phyloP scores from a whole-genome alignment of 2,113 vertebrate species.

The Pungitius pungitius region DNA sequence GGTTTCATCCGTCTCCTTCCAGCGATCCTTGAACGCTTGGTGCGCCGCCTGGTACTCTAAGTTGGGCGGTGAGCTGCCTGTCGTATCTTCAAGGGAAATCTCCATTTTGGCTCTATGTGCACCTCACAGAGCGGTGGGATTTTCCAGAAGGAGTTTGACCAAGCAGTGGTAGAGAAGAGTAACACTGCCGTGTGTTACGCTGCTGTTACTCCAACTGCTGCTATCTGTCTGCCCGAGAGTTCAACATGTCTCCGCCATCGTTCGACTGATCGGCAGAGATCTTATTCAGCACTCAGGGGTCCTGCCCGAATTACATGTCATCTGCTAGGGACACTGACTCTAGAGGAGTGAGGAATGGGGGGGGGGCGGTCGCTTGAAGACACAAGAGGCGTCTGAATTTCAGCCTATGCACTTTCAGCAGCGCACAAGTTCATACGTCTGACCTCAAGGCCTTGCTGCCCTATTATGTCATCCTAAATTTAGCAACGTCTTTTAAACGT shows the following conservation, averaged over 20 bases:
- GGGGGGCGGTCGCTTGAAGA: slow-evolving; percentile 11
- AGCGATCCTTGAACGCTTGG: slow-evolving; percentile 88
- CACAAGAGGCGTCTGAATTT: slow-evolving; percentile 30
- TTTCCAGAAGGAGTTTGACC: not conserved
- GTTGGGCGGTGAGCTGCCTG: not conserved
- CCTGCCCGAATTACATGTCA: slow-evolving; percentile 70
- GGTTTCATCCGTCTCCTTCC: slow-evolving; percentile 88
- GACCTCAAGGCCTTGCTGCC: slow-evolving; percentile 11
- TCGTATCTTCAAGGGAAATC: not conserved
- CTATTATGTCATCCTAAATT: slow-evolving; percentile 51
- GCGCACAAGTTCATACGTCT: slow-evolving; percentile 24
- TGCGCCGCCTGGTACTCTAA: slow-evolving; percentile 86
- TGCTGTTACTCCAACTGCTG: slow-evolving; percentile 63
- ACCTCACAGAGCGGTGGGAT: not conserved
- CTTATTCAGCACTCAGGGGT: slow-evolving; percentile 73
- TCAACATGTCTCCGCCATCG: slow-evolving; percentile 69
- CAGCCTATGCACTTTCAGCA: slow-evolving; percentile 43
- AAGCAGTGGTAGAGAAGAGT: not conserved
- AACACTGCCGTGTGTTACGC: not conserved
- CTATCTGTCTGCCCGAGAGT: slow-evolving; percentile 72
- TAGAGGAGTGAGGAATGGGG: not conserved
- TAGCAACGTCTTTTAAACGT: slow-evolving; percentile 50
- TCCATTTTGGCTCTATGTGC: slow-evolving; percentile 44
- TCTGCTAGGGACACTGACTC: slow-evolving; percentile 62
- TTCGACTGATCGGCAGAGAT: slow-evolving; percentile 69